Percentiles rank a stretch among this genome's conserved stretches.
These are phyloP conservation scores for Melipona quadrifasciata DNA, from an alignment of 1,140 invertebrate species.

Conservation along the genomic window DNA sequence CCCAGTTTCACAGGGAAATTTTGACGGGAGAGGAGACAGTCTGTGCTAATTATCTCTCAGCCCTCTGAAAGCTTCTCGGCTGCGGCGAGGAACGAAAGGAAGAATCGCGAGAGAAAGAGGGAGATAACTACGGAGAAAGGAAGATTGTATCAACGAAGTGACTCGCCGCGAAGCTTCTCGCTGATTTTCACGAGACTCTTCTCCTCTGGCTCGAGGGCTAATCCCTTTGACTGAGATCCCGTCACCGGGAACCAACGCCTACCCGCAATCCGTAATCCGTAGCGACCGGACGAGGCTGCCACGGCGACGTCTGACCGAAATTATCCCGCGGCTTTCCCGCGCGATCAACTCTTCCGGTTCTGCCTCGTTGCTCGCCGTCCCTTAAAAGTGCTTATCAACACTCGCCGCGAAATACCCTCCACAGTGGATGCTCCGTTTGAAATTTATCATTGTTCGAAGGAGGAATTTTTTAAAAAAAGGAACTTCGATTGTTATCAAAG, in stretches of 20 bases:
- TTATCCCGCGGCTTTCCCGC: conserved; percentile 29
- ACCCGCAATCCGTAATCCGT: background rate
- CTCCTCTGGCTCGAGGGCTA: conserved; percentile 62
- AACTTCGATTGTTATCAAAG: too few species aligned
- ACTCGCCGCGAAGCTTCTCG: conserved; percentile 18
- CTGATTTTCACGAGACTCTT: conserved; percentile 39
- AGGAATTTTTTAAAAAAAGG: too few species aligned
- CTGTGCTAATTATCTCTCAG: background rate
- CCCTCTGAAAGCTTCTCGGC: background rate
- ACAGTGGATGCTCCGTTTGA: too few species aligned
- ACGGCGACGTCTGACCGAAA: conserved; percentile 29
- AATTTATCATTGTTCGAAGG: too few species aligned
- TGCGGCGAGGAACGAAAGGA: background rate
- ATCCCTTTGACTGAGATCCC: conserved; percentile 71
- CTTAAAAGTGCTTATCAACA: background rate
- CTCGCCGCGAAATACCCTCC: too few species aligned
- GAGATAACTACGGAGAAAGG: background rate
- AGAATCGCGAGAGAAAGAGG: background rate
- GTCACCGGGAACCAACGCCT: conserved; percentile 34
- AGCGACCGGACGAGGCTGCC: background rate
- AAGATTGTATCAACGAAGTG: conserved; percentile 22
- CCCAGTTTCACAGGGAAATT: background rate
- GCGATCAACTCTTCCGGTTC: conserved; percentile 34
- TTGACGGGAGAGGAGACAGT: background rate
- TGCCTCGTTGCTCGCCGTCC: background rate